Percentiles rank a stretch among this genome's conserved stretches.
These are phyloP conservation scores for Heliangelus exortis DNA, from an alignment of 2,797 vertebrate species.

Conservation along the genomic window DNA sequence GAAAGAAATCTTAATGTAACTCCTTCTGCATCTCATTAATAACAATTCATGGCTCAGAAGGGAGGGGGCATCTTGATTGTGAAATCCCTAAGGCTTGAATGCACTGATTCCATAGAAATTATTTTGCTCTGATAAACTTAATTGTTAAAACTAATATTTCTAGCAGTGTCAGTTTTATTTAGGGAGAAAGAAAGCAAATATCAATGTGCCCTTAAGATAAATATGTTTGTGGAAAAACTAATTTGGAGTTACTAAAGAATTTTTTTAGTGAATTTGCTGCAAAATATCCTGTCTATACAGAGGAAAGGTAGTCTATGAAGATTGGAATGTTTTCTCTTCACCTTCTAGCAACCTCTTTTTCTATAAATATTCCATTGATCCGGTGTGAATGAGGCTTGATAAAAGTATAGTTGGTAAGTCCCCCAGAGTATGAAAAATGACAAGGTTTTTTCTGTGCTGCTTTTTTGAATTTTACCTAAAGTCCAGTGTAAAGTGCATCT, in stretches of 20 bases:
- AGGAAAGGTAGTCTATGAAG: rapidly evolving
- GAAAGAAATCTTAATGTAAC: background rate
- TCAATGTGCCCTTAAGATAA: background rate
- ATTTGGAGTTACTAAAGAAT: background rate
- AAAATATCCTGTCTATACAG: background rate
- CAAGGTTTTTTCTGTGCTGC: background rate
- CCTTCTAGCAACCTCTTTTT: background rate
- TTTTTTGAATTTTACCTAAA: background rate
- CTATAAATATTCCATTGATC: background rate
- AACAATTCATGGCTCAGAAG: background rate
- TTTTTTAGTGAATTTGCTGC: background rate
- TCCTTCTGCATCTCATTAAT: background rate
- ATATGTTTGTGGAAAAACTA: background rate
- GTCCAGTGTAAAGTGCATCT: background rate
- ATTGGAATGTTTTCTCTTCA: background rate
- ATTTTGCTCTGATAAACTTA: background rate
- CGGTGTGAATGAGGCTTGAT: background rate
- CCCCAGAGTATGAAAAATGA: background rate
- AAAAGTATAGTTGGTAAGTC: background rate
- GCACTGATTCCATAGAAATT: background rate
- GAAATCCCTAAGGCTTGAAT: background rate
- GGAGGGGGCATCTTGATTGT: background rate
- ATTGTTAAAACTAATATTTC: background rate
- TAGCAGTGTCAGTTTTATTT: background rate
- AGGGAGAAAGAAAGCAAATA: background rate